Base-by-base conservation (phyloP, 2,888 invertebrate species). In the Diaperis boleti region DNA sequence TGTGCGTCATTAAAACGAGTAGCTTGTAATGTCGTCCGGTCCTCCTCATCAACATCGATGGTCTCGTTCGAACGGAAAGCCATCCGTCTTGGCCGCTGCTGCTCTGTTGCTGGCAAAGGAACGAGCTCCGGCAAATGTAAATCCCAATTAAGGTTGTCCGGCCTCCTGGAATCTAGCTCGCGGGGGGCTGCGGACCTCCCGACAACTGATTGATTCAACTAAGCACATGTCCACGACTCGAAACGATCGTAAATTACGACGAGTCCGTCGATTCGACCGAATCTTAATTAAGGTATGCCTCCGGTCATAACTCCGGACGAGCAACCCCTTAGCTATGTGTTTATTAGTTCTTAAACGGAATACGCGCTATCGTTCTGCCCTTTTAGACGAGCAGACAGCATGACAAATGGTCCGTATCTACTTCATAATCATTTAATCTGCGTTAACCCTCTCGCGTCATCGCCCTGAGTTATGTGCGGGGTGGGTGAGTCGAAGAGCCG, bases 351-450 rank as follows among this genome's bases (percentile, higher is more conserved):
- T 49, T 49, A 41, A 59, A 50, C 37, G 55, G 39, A 47, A 35
- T 17, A 18, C 39, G 13, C 49, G 47, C 20, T 54, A 64, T 60
- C 39, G 64, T 69, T 69, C 49, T 45, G 41, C 29, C 35, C 44
- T 39, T 65, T 65, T 47, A 63, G 59, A 59, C 18, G 62, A 56
- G 75, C 73, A 78, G 79, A 78, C 79, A 79, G 78, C 72, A 79
- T 81, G 80, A 81, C 80, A 80, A 81, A 81, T 81, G 80, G 79
- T 78, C 75, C 79, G 77, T 79, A 79, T 81, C 80, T 76, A 76
- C 75, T 79, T 79, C 79, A 81, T 81, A 81, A 81, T 81, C 81
- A 79, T 80, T 81, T 81, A 81, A 81, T 81, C 79, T 78, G 74
- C 77, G 78, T 80, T 81, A 81, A 81, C 80, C 81, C 80, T 79